Conservation (phyloP, 2,888 invertebrate species). For the Lasioglossum morio region DNA sequence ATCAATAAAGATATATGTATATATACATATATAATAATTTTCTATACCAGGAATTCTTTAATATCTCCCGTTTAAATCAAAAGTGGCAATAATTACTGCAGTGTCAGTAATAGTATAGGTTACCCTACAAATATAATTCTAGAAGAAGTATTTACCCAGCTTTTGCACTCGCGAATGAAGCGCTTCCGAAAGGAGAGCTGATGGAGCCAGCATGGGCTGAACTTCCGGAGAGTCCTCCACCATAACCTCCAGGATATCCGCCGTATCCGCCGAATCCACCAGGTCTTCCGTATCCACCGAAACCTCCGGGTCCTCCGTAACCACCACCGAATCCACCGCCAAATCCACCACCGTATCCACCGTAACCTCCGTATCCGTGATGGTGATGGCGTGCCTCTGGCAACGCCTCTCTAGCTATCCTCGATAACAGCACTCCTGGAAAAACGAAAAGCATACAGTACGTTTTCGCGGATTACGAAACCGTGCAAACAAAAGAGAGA, state of each 20-base stretch:
- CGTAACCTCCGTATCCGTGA: slow-evolving; percentile 38
- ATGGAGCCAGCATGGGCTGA: slow-evolving; percentile 67
- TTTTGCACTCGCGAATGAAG: slow-evolving; percentile 64
- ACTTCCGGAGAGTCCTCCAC: slow-evolving; percentile 49
- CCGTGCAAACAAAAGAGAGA: not conserved
- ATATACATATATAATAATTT: too few relatives aligned
- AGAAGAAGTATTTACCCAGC: slow-evolving; percentile 63
- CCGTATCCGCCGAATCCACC: slow-evolving; percentile 36
- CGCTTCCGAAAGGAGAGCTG: slow-evolving; percentile 70
- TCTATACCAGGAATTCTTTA: too few relatives aligned
- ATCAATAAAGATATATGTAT: too few relatives aligned
- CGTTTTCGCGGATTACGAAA: slow-evolving; percentile 4
- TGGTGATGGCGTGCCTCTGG: slow-evolving; percentile 49
- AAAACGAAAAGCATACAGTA: not conserved
- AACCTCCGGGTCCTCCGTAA: slow-evolving; percentile 27
- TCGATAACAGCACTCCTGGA: slow-evolving; percentile 21
- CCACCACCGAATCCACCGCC: not conserved
- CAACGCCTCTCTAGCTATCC: slow-evolving; percentile 57
- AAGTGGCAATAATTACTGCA: too few relatives aligned
- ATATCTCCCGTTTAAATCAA: too few relatives aligned
- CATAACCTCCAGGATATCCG: slow-evolving; percentile 45
- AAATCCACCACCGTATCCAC: slow-evolving; percentile 40
- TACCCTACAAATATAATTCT: not conserved
- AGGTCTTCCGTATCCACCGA: slow-evolving; percentile 47
- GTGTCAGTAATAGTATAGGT: too few relatives aligned